phyloP scores from a whole-genome alignment of 2,797 vertebrate genomes.

The Clarias fuscus region DNA sequence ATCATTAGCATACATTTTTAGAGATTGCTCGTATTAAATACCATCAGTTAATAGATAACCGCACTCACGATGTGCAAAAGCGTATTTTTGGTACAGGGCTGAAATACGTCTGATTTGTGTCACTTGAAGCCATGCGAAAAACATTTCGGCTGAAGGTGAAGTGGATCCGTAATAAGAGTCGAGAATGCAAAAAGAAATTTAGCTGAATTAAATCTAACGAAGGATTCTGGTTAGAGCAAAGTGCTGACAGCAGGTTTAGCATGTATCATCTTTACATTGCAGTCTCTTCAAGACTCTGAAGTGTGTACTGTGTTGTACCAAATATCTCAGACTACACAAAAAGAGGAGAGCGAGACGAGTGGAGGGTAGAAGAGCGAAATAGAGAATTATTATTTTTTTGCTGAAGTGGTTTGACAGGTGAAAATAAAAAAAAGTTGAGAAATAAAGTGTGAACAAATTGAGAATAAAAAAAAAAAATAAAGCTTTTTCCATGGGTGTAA shows the following conservation, averaged over 20 bases:
- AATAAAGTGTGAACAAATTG: constrained; percentile 3
- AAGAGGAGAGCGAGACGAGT: not conserved
- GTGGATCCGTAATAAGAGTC: not conserved
- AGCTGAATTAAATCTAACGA: not conserved
- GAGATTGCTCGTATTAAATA: not conserved
- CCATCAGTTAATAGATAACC: not conserved
- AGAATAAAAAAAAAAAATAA: not conserved
- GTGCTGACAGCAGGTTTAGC: not conserved
- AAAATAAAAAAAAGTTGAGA: not conserved
- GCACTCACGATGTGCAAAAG: not conserved
- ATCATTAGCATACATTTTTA: too few relatives aligned
- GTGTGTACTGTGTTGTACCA: not conserved
- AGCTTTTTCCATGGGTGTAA: not conserved
- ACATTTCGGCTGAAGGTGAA: not conserved
- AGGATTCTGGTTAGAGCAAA: not conserved
- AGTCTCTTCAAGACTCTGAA: not conserved
- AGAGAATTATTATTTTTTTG: not conserved
- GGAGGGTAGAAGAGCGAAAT: not conserved
- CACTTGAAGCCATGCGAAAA: not conserved
- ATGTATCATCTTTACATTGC: not conserved
- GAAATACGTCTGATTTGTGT: not conserved
- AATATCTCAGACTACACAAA: not conserved
- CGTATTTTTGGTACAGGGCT: not conserved
- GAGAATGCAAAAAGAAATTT: not conserved
- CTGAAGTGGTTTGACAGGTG: constrained; percentile 11